phyloP scores from a whole-genome alignment of 2,888 invertebrate genomes.

The Drosophila maculinotata region DNA sequence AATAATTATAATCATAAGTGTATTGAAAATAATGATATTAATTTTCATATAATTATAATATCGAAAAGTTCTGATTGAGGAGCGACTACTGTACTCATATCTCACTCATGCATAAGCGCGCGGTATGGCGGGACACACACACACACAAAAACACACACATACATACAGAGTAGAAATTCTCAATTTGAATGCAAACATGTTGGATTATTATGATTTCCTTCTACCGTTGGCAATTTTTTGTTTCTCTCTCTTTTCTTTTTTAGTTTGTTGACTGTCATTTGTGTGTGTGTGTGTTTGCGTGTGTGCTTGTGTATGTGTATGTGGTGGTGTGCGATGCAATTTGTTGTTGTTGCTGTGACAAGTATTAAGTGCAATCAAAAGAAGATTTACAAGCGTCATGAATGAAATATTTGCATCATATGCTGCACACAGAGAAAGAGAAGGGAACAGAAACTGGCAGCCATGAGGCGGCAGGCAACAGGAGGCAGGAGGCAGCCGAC shows the following conservation, averaged over 20 bases:
- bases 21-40: background rate
- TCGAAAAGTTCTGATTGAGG: background rate
- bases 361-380: slow-evolving; percentile 80
- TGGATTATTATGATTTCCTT: slow-evolving; percentile 77
- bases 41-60: background rate
- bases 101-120: too few relatives aligned
- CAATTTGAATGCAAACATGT: slow-evolving; percentile 79
- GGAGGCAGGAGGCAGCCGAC: background rate
- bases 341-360: slow-evolving; percentile 61
- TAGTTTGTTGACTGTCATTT: slow-evolving; percentile 36
- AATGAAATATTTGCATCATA: slow-evolving; percentile 78
- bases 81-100: slow-evolving; percentile 33
- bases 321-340: too few relatives aligned
- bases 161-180: slow-evolving; percentile 57
- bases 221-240: slow-evolving; percentile 61
- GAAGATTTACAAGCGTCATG: slow-evolving; percentile 81
- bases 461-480: too few relatives aligned
- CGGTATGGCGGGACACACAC: slow-evolving; percentile 4
- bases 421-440: slow-evolving; percentile 49
- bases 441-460: slow-evolving; percentile 4
- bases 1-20: background rate
- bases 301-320: slow-evolving; percentile 40
- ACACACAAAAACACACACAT: slow-evolving; percentile 18
- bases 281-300: slow-evolving; percentile 24
- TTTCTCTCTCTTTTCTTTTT: slow-evolving; percentile 13